Conservation (phyloP, 2,113 vertebrate species). For the Saguinus midas region DNA sequence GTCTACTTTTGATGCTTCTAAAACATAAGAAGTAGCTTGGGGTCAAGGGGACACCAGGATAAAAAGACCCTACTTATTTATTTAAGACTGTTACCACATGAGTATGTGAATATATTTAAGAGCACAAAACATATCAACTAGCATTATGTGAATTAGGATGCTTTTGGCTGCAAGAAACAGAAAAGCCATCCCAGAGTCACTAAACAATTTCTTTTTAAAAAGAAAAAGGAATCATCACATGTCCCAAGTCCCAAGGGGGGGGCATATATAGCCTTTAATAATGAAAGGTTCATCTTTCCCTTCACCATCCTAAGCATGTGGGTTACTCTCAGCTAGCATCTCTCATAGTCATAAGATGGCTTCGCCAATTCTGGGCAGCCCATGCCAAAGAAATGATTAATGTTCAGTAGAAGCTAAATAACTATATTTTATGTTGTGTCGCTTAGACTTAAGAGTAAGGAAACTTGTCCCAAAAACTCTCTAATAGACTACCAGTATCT, state of each 20-base stretch:
- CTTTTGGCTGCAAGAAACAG: slow-evolving; percentile 4
- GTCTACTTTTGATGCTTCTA: not conserved
- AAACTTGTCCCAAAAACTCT: not conserved
- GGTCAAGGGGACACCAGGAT: not conserved
- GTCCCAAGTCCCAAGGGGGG: not conserved
- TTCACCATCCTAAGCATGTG: not conserved
- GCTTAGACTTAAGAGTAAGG: not conserved
- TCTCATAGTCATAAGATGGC: not conserved
- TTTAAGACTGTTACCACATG: not conserved
- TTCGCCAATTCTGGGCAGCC: not conserved
- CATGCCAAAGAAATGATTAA: not conserved
- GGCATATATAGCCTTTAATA: not conserved
- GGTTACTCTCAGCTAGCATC: not conserved
- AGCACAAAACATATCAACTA: not conserved
- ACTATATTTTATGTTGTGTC: slow-evolving; percentile 12
- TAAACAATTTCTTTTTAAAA: not conserved
- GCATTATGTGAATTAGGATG: not conserved
- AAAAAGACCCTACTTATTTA: not conserved
- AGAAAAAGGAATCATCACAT: not conserved
- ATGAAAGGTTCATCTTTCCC: not conserved
- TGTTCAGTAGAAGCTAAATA: not conserved
- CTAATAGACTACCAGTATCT: not conserved
- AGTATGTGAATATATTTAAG: not conserved
- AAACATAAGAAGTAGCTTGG: not conserved
- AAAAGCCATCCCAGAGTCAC: not conserved